Conservation (phyloP, 92 coral and sea anemone genomes). For the Palythoa caribaeorum region DNA sequence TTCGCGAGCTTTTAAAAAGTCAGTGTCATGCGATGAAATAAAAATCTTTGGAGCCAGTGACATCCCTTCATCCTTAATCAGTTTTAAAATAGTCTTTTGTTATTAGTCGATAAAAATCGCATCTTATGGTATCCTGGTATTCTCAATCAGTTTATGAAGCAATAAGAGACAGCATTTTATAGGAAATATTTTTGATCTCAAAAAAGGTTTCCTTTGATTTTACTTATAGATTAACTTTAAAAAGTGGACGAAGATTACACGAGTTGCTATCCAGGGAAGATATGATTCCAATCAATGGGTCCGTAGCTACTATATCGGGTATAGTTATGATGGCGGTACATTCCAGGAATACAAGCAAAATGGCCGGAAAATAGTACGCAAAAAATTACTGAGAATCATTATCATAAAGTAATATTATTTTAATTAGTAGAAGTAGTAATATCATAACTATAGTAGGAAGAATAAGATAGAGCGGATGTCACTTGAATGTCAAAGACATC, state of each 20-base stretch:
- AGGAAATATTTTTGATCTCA: too few relatives aligned
- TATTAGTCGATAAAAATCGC: too few relatives aligned
- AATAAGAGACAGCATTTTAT: too few relatives aligned
- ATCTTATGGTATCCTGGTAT: too few relatives aligned
- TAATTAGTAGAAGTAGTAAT: background rate
- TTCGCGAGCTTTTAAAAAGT: too few relatives aligned
- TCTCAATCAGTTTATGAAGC: too few relatives aligned
- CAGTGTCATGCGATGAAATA: too few relatives aligned
- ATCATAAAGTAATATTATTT: background rate
- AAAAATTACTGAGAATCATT: too few relatives aligned
- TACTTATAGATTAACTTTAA: slow-evolving; percentile 1
- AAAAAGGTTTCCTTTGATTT: background rate
- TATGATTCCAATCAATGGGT: slow-evolving; percentile 32
- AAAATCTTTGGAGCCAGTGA: too few relatives aligned
- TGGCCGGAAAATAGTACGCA: slow-evolving; percentile 1
- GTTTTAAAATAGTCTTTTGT: too few relatives aligned
- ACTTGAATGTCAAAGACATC: too few relatives aligned
- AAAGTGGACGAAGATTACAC: slow-evolving; percentile 11
- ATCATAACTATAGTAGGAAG: background rate
- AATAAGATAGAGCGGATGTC: background rate
- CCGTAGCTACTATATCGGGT: slow-evolving; percentile 16
- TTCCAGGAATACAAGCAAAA: slow-evolving; percentile 25
- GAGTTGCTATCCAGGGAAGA: slow-evolving; percentile 29
- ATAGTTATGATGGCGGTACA: slow-evolving; percentile 20
- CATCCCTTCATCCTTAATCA: too few relatives aligned